A percentile compares a stretch with the other conserved stretches of the same genome.
phyloP scores from a whole-genome alignment of 2,888 invertebrate species.

The Cerastis leucographa region DNA sequence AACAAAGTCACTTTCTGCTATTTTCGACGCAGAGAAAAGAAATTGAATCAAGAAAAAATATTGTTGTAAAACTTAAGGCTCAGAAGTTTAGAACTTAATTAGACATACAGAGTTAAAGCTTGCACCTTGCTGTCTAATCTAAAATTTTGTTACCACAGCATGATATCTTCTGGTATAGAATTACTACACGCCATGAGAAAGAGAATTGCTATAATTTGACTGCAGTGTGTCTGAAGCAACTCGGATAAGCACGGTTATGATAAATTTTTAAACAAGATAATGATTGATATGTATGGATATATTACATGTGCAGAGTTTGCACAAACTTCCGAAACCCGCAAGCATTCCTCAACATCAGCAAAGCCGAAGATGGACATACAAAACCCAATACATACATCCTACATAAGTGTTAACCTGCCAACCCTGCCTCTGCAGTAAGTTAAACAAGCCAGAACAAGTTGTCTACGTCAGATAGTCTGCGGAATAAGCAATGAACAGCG shows the following conservation, averaged over 20 bases:
- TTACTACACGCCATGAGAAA: neutral
- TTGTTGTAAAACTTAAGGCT: neutral
- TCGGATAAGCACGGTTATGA: too few relatives aligned
- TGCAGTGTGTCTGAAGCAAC: neutral
- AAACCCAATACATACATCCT: too few relatives aligned
- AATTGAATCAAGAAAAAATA: constrained; percentile 9
- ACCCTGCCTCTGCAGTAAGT: constrained; percentile 21
- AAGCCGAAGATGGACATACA: neutral
- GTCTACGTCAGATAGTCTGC: constrained; percentile 15
- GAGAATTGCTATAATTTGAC: neutral
- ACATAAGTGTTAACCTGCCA: constrained; percentile 10
- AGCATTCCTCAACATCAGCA: neutral
- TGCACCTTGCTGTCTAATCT: neutral
- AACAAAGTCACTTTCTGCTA: constrained; percentile 12
- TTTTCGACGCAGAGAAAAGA: neutral
- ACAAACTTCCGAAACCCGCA: neutral
- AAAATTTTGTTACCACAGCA: too few relatives aligned
- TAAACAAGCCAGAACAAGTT: constrained; percentile 39
- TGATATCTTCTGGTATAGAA: too few relatives aligned
- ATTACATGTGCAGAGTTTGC: neutral
- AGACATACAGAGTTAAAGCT: neutral
- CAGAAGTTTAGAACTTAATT: neutral
- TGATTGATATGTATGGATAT: too few relatives aligned
- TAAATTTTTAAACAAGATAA: neutral
- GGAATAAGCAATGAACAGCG: constrained; percentile 34